Conservation (phyloP, 2,888 invertebrate species). For the Sympetrum striolatum region DNA sequence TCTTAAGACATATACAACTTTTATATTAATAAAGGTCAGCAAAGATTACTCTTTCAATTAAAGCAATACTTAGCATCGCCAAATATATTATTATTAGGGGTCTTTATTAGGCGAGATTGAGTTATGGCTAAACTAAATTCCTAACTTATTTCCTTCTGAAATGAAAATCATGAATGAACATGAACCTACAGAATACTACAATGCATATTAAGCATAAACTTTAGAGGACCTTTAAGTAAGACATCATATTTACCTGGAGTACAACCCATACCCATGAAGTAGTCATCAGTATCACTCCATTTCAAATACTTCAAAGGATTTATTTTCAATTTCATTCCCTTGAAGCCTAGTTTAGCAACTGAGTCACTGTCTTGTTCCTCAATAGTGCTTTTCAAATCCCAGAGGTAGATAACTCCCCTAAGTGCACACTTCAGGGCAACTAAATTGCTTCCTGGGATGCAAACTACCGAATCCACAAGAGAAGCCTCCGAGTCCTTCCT, state of each 20-base stretch:
- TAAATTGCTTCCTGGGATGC: conserved; percentile 49
- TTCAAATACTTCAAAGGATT: conserved; percentile 50
- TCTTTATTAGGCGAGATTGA: too few relatives aligned
- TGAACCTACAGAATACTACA: too few relatives aligned
- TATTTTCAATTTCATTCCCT: conserved; percentile 18
- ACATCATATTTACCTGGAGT: conserved; percentile 49
- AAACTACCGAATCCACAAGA: conserved; percentile 53
- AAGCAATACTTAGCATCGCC: too few relatives aligned
- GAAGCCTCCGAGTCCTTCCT: background rate
- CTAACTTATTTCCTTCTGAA: too few relatives aligned
- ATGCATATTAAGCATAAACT: too few relatives aligned
- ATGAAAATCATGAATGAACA: too few relatives aligned
- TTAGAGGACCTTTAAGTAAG: background rate
- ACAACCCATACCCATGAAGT: conserved; percentile 54
- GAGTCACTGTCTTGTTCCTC: background rate
- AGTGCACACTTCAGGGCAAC: conserved; percentile 53
- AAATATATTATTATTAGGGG: too few relatives aligned
- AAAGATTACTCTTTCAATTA: too few relatives aligned
- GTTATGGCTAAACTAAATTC: too few relatives aligned
- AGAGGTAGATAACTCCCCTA: conserved; percentile 53
- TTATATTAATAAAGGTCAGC: too few relatives aligned
- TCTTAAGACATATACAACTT: too few relatives aligned
- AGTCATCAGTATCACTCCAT: conserved; percentile 55
- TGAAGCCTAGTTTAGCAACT: background rate
- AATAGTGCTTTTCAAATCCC: conserved; percentile 48